Conservation (phyloP, 1,140 invertebrate genomes). For the Tetranychus urticae region DNA sequence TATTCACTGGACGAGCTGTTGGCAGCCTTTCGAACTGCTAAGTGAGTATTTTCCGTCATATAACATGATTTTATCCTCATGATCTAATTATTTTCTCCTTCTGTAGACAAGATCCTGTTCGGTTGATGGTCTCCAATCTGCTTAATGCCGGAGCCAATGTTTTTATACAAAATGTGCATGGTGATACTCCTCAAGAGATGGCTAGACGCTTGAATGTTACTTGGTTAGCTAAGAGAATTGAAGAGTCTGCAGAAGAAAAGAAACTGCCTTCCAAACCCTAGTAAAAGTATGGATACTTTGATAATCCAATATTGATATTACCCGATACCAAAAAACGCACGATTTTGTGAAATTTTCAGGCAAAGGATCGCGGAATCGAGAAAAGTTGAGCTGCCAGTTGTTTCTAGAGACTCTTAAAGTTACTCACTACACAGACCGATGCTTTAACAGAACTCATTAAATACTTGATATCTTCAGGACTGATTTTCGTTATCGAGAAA, state of each 20-base stretch:
- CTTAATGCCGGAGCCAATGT: slow-evolving; percentile 19
- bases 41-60: slow-evolving; percentile 21
- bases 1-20: slow-evolving; percentile 34
- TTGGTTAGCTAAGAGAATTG: slow-evolving; percentile 25
- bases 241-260: slow-evolving; percentile 42
- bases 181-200: slow-evolving; percentile 15
- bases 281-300: slow-evolving; percentile 12
- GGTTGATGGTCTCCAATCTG: slow-evolving; percentile 50
- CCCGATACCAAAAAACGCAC: too few species aligned
- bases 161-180: slow-evolving; percentile 36
- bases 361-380: too few species aligned
- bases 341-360: too few species aligned
- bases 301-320: too few species aligned
- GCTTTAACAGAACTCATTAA: too few species aligned
- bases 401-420: too few species aligned
- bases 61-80: too few species aligned
- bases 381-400: too few species aligned
- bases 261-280: slow-evolving; percentile 28
- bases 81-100: not conserved
- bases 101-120: slow-evolving; percentile 43
- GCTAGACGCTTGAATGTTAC: slow-evolving; percentile 38
- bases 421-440: too few species aligned
- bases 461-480: too few species aligned
- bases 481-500: too few species aligned
- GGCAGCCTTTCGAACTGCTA: slow-evolving; percentile 47